phyloP scores from a whole-genome alignment of 1,140 invertebrate species.

The Magallana gigas region DNA sequence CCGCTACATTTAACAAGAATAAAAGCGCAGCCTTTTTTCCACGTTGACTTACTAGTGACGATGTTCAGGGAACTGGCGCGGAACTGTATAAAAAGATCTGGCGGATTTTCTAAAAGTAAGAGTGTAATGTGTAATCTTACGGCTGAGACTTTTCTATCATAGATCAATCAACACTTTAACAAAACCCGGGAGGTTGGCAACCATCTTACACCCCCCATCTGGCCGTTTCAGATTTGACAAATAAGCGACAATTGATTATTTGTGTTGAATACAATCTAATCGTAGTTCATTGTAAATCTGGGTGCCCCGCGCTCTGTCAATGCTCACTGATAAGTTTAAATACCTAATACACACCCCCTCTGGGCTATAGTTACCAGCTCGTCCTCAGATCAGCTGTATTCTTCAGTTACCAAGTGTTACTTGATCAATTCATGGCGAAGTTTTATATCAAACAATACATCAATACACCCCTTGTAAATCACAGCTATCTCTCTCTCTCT shows the following conservation, averaged over 20 bases:
- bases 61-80: neutral
- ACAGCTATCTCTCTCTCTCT: too few species aligned
- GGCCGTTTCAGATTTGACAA: neutral
- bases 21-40: neutral
- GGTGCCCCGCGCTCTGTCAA: slow-evolving; percentile 4
- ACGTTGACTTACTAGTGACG: neutral
- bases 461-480: too few species aligned
- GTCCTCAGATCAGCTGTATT: neutral
- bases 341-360: neutral
- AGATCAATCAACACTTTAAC: neutral
- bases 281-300: neutral
- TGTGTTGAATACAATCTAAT: slow-evolving; percentile 29
- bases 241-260: slow-evolving; percentile 3
- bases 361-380: neutral
- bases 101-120: too few species aligned
- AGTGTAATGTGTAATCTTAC: too few species aligned
- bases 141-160: neutral
- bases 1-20: slow-evolving; percentile 10
- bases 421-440: neutral
- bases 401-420: slow-evolving; percentile 21
- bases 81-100: neutral
- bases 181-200: neutral
- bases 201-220: neutral
- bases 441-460: too few species aligned
- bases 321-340: slow-evolving; percentile 26